Base-by-base conservation (phyloP, 2,888 invertebrate species). In the Cheilosia vernalis region DNA sequence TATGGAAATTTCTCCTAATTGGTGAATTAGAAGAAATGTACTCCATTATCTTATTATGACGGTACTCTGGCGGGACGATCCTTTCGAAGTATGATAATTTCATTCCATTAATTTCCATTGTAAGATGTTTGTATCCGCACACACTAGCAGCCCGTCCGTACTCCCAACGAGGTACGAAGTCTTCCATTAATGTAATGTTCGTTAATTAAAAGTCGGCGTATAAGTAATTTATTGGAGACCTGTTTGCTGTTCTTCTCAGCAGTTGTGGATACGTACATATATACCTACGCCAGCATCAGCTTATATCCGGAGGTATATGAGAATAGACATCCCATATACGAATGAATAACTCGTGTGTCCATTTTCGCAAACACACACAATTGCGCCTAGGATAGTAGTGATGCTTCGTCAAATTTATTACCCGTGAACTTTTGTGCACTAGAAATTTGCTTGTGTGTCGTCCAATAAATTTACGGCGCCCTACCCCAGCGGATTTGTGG, bases 11-110 rank as follows among this genome's bases (percentile, higher is more conserved):
- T 85, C 67, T 55, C 70, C 85, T 85, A 85, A 85, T 85, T 85
- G 85, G 85, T 81, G 76, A 85, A 85, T 85, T 85, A 85, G 85
- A 85, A 85, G 85, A 85, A 85, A 85, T 85, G 85, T 85, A 85
- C 85, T 85, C 85, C 85, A 85, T 85, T 85, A 85, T 85, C 85
- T 85, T 85, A 77, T 85, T 85, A 85, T 85, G 76, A 85, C 77
- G 81, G 85, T 85, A 76, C 67, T 77, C 74, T 81, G 85, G 85
- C 76, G 85, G 81, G 81, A 72, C 81, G 85, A 81, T 81, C 85
- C 85, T 85, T 81, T 85, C 85, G 85, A 81, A 85, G 85, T 76
- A 85, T 85, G 85, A 85, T 85, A 85, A 85, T 85, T 85, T 85
- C 85, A 85, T 85, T 85, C 81, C 85, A 85, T 85, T 85, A 85